Evolutionary conservation across 2,888 invertebrate species (phyloP).

Genomic region (Phengaris arion): DNA sequence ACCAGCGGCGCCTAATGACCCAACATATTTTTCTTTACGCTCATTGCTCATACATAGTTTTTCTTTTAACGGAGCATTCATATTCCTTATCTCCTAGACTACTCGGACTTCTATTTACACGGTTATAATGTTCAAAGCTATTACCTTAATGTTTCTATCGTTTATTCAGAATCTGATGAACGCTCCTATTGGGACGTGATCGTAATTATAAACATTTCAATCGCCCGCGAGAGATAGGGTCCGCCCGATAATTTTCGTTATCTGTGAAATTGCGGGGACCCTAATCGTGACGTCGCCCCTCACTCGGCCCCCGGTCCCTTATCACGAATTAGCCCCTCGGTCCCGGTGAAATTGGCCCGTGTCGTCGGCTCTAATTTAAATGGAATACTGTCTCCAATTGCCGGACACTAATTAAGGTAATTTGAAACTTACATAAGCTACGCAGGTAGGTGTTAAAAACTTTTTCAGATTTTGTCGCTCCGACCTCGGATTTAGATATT

Average conservation of each 20-base stretch:
- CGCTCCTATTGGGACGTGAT: not conserved
- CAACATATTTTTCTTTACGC: not conserved
- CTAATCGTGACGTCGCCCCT: conserved; percentile 61
- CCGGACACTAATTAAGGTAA: conserved; percentile 71
- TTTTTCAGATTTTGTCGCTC: not conserved
- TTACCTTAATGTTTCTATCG: not conserved
- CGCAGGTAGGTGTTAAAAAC: conserved; percentile 35
- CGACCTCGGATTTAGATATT: not conserved
- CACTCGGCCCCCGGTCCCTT: conserved; percentile 68
- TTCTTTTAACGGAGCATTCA: not conserved
- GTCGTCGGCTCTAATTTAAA: conserved; percentile 69
- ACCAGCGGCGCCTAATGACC: conserved; percentile 19
- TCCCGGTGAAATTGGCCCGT: conserved; percentile 68
- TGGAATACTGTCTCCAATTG: conserved; percentile 62
- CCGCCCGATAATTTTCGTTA: conserved; percentile 59
- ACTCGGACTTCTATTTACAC: not conserved
- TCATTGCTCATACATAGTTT: not conserved
- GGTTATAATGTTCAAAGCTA: not conserved
- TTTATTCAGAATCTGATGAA: not conserved
- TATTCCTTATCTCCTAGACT: not conserved
- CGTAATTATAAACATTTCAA: conserved; percentile 15
- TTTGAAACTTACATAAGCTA: conserved; percentile 60
- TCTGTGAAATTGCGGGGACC: conserved; percentile 48
- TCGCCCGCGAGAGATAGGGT: conserved; percentile 1
- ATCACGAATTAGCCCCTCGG: conserved; percentile 69